A percentile compares a stretch with the other conserved stretches of the same genome.
Conservation (phyloP, 1,140 invertebrate species). For the Euschistus heros region DNA sequence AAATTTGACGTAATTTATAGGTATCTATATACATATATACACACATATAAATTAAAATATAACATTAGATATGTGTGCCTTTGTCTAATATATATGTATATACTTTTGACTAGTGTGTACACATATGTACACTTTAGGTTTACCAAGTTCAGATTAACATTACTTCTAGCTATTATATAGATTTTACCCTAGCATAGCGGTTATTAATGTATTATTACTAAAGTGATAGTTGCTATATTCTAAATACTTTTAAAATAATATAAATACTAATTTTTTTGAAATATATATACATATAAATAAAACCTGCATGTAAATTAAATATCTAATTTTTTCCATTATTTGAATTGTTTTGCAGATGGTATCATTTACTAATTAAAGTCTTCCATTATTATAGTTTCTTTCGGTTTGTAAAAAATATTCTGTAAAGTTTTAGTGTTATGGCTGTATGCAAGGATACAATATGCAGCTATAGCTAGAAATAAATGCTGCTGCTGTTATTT, state of each 20-base stretch:
- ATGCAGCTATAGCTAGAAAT: background rate
- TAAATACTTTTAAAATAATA: background rate
- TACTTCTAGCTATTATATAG: conserved; percentile 4
- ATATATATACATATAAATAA: background rate
- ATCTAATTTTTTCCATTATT: background rate
- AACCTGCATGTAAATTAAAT: background rate
- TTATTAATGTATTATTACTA: background rate
- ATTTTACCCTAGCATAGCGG: background rate
- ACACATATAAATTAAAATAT: too few relatives aligned
- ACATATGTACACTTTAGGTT: too few relatives aligned
- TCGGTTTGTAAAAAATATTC: background rate
- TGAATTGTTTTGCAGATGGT: background rate
- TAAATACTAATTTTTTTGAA: background rate
- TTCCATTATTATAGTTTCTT: conserved; percentile 6
- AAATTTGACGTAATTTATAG: too few relatives aligned
- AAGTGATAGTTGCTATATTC: conserved; percentile 15
- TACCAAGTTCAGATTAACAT: too few relatives aligned
- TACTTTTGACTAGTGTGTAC: too few relatives aligned
- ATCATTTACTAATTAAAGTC: conserved; percentile 10
- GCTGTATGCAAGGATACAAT: conserved; percentile 1
- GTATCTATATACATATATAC: too few relatives aligned
- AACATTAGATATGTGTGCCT: too few relatives aligned
- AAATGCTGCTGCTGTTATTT: too few relatives aligned
- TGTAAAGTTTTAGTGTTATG: too few relatives aligned
- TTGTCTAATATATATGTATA: too few relatives aligned